Percentiles rank a stretch among this genome's conserved stretches.
Evolutionary conservation across 2,888 invertebrate genomes (phyloP).

Genomic region (Chymomyza caudatula): DNA sequence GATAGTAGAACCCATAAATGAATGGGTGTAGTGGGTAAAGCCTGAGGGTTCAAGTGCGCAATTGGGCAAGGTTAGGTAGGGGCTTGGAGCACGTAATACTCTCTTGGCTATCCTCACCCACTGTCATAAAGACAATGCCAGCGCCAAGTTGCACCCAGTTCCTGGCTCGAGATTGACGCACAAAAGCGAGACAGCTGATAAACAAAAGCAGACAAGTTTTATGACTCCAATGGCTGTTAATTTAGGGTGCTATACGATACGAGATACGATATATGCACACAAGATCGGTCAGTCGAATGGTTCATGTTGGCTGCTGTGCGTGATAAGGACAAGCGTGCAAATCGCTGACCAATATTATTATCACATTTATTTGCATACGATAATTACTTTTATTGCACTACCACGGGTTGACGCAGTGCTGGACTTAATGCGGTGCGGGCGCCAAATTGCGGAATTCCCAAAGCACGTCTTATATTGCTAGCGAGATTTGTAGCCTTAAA

Average conservation of each 20-base stretch:
- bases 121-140: not conserved
- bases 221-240: not conserved
- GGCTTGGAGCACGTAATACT: too few relatives aligned
- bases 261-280: not conserved
- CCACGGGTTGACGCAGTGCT: too few relatives aligned
- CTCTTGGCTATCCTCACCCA: not conserved
- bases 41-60: slow-evolving; percentile 40
- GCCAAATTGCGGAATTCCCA: too few relatives aligned
- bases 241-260: not conserved
- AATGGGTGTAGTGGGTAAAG: not conserved
- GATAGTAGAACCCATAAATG: slow-evolving; percentile 18
- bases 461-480: too few relatives aligned
- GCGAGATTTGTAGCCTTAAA: too few relatives aligned
- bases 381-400: slow-evolving; percentile 62
- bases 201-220: not conserved
- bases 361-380: slow-evolving; percentile 59
- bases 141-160: not conserved
- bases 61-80: slow-evolving; percentile 5
- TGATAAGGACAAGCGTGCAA: slow-evolving; percentile 39
- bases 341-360: slow-evolving; percentile 28
- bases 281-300: not conserved
- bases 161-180: not conserved
- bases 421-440: too few relatives aligned
- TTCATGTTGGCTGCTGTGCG: slow-evolving; percentile 24
- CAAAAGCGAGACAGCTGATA: not conserved